Base-by-base conservation (phyloP, 1,140 invertebrate species). In the Drosophila pruinosa region DNA sequence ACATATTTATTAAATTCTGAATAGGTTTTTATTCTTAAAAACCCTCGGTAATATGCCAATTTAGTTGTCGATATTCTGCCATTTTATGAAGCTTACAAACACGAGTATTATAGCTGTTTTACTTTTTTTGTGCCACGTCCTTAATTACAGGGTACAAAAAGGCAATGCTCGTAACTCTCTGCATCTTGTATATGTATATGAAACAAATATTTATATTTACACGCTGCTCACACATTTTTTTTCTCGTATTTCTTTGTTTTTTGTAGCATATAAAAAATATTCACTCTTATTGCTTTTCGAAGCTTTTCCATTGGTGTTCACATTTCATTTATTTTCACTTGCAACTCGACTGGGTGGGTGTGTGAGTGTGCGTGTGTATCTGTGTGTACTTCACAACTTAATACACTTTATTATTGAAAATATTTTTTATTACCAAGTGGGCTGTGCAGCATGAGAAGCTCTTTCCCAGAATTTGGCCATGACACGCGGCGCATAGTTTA, bases 361-460 rank as follows among this genome's bases (percentile, higher is more conserved):
- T 59, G 26, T 54, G 15, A 63, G 53, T 48, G 21, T 43, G 48
- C 22, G 24, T 43, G 34, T 41, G 38, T 48, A 19, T 73, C 43
- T 78, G 72, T 85, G 74, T 69, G 65, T 67, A 88, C 82, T 88
- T 88, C 82, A 88, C 82, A 88, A 89, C 82, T 88, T 88, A 88
- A 88, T 88, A 88, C 82, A 88, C 83, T 88, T 88, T 89, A 88
- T 88, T 88, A 88, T 88, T 88, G 78, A 88, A 89, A 88, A 88
- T 88, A 89, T 88, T 88, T 88, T 88, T 88, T 88, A 88, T 89
- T 88, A 78, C 78, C 65, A 83, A 88, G 82, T 75, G 78, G 65
- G 76, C 36, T 62, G 72, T 54, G 57, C n/a, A n/a, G n/a, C n/a
- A n/a, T 52, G 57, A 10, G 24, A 28, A 56, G 41, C 41, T 52